Conservation (phyloP, 2,797 vertebrate species). For the Philypnodon macrostomus region DNA sequence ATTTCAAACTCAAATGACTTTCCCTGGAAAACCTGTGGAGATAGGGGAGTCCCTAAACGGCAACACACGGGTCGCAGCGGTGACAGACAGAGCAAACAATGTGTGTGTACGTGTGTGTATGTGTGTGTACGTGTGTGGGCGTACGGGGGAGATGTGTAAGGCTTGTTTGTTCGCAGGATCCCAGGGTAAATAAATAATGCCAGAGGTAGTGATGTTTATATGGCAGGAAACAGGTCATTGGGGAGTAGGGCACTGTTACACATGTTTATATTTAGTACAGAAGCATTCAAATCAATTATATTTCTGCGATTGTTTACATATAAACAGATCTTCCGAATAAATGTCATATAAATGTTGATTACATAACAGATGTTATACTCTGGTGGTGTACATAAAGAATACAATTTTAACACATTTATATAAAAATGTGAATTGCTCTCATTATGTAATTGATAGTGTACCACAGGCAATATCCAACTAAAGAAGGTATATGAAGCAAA, state of each 20-base stretch:
- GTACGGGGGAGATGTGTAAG: conserved; percentile 11
- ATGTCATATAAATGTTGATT: too few species aligned
- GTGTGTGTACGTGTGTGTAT: conserved; percentile 45
- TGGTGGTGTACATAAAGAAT: too few species aligned
- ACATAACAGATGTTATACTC: too few species aligned
- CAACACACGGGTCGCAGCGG: conserved; percentile 74
- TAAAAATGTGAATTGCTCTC: too few species aligned
- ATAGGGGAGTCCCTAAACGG: conserved; percentile 84
- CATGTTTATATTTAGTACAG: neutral
- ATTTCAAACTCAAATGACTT: conserved; percentile 96
- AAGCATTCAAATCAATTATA: too few species aligned
- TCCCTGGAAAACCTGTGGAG: conserved; percentile 86
- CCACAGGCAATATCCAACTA: too few species aligned
- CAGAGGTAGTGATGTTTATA: conserved; percentile 54
- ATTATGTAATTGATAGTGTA: too few species aligned
- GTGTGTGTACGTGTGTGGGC: conserved; percentile 1
- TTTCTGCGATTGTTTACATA: too few species aligned
- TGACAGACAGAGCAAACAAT: conserved; percentile 87
- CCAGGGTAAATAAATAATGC: conserved; percentile 62
- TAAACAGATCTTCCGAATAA: too few species aligned
- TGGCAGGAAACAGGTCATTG: conserved; percentile 23
- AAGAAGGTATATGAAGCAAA: too few species aligned
- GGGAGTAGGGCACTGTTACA: neutral
- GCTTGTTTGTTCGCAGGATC: conserved; percentile 8
- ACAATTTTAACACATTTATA: too few species aligned